phyloP scores from a whole-genome alignment of 2,113 vertebrate genomes.

The Otis tarda region DNA sequence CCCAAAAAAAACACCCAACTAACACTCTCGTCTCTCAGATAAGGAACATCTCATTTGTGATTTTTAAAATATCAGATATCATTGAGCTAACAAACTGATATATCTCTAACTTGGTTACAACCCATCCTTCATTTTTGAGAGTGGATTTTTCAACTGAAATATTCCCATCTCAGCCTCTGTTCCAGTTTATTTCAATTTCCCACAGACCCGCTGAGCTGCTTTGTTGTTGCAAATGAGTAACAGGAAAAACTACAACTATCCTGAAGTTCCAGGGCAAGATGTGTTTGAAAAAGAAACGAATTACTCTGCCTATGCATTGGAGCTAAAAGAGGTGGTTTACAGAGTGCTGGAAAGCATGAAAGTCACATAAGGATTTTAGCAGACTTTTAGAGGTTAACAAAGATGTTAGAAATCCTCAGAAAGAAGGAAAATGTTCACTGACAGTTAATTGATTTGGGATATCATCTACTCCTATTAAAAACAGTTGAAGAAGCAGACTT shows the following conservation, averaged over 20 bases:
- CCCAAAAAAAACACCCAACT: no score
- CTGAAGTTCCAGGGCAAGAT: neutral
- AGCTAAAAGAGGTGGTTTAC: neutral
- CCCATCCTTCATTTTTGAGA: neutral
- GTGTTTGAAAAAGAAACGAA: neutral
- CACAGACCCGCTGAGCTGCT: neutral
- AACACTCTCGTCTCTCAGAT: neutral
- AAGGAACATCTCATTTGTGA: neutral
- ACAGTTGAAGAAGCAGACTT: neutral
- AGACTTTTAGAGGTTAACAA: neutral
- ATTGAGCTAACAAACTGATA: neutral
- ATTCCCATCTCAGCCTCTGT: neutral
- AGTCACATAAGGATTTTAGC: neutral
- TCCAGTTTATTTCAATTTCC: neutral
- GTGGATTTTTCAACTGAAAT: neutral
- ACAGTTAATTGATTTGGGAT: neutral
- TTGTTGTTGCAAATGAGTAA: neutral
- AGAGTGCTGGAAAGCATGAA: neutral
- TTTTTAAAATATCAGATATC: neutral
- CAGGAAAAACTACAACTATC: neutral
- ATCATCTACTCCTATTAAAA: neutral
- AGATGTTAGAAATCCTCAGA: neutral
- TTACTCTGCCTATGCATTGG: neutral
- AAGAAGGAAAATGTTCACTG: neutral
- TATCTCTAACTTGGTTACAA: neutral